Base-by-base conservation (phyloP, 2,113 vertebrate genomes). In the Melanotaenia duboulayi region DNA sequence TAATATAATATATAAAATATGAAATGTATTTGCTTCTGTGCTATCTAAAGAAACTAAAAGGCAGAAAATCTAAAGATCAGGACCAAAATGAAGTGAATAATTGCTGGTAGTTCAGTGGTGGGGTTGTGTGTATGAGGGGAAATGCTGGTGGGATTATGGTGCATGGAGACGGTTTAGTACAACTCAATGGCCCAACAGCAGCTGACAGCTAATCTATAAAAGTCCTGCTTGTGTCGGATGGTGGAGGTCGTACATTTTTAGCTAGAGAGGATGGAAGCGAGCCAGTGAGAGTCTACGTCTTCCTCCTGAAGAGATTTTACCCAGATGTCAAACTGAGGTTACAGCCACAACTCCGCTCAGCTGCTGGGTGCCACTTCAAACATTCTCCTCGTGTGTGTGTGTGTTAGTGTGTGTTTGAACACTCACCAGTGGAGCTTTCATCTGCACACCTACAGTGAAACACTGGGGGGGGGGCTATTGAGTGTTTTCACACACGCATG, bases 261-360 rank as follows among this genome's bases (percentile, higher is more conserved):
- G 22, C 3, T 14, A 0, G 24, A 17, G 68, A 25, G 46, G 63
- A 52, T 23, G 10, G 35, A 54, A 32, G 61, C 19, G 12, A n/a
- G 62, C 4, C 14, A 23, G n/a, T 39, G 22, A 23, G n/a, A 4
- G 40, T 68, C n/a, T 66, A 44, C 22, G 58, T 28, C 65, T n/a
- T 66, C 14, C 48, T 74, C 65, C 69, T 62, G 0, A 11, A 68
- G 60, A 64, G 54, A 67, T 71, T 76, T 48, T 84, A 76, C 46
- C 76, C 75, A 83, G 81, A 84, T 88, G 86, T 88, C 90, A 90
- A 90, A 88, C 55, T 79, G 72, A 88, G 88, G 82, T 86, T 87
- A 89, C 28, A 71, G 81, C 78, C 74, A 78, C 80, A 82, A 69
- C 74, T 87, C 84, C 76, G 71, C 74, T 82, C 82, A 81, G 84